Evolutionary conservation across 2,113 vertebrate species (phyloP).

Genomic region (Oreochromis spilurus): DNA sequence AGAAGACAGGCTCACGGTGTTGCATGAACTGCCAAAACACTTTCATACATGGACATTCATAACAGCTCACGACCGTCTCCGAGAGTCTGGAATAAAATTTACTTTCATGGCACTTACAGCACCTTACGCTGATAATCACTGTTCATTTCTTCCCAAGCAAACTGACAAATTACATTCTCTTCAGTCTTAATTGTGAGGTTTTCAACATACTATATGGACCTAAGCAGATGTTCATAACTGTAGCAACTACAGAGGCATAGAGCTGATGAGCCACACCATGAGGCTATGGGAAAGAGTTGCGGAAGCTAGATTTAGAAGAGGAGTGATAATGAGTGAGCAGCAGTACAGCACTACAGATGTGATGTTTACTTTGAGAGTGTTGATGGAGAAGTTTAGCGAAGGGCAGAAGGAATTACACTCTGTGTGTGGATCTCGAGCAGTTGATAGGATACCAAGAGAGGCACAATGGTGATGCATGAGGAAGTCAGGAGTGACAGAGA

Average conservation of each 20-base stretch:
- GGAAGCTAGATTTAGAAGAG: background rate
- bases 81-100: background rate
- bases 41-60: background rate
- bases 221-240: background rate
- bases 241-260: background rate
- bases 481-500: background rate
- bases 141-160: background rate
- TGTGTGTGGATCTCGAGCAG: background rate
- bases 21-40: background rate
- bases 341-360: background rate
- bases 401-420: background rate
- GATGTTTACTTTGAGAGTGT: background rate
- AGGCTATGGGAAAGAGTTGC: background rate
- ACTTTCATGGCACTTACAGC: background rate
- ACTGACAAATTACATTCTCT: background rate
- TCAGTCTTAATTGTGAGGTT: background rate
- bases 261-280: background rate
- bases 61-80: background rate
- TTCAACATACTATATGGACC: background rate
- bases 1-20: background rate
- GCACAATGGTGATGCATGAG: background rate
- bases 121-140: background rate
- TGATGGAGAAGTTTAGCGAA: background rate
- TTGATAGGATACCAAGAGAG: background rate
- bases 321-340: background rate